A percentile compares a stretch with the other conserved stretches of the same genome.
phyloP scores from a whole-genome alignment of 2,113 vertebrate genomes.

The Epinephelus fuscoguttatus region DNA sequence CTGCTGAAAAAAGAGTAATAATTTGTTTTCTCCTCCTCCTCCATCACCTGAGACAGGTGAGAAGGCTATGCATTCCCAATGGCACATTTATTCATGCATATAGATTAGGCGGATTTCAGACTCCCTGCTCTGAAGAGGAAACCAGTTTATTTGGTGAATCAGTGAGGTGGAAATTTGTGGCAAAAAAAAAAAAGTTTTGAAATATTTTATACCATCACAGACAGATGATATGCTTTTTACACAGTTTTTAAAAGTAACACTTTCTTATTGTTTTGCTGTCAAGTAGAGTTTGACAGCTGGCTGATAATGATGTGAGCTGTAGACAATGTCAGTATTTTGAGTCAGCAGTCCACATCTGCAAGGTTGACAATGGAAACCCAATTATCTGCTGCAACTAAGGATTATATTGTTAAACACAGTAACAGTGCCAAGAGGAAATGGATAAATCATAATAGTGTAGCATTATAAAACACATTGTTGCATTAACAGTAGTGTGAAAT shows the following conservation, averaged over 20 bases:
- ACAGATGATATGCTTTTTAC: background rate
- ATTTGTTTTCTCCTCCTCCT: constrained; percentile 59
- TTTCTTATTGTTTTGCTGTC: background rate
- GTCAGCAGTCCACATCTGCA: constrained; percentile 17
- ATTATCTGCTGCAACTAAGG: constrained; percentile 21
- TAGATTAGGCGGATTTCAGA: constrained; percentile 43
- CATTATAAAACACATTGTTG: background rate
- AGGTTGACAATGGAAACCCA: constrained; percentile 17
- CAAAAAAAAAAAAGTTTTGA: constrained; percentile 21
- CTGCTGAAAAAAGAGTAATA: constrained; percentile 6
- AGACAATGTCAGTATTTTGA: background rate
- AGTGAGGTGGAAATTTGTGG: constrained; percentile 12
- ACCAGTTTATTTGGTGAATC: constrained; percentile 40
- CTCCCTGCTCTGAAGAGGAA: constrained; percentile 22
- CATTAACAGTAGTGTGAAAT: constrained; percentile 5
- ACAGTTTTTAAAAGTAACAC: background rate
- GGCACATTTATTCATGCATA: constrained; percentile 44
- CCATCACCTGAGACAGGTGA: constrained; percentile 53
- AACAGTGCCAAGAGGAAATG: constrained; percentile 7
- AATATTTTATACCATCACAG: background rate
- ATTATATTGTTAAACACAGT: constrained; percentile 12
- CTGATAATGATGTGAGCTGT: constrained; percentile 19
- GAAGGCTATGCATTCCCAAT: constrained; percentile 38
- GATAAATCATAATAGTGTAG: background rate
- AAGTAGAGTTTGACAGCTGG: background rate